Evolutionary conservation across 2,888 invertebrate species (phyloP).

Genomic region (Parnassius mnemosyne): DNA sequence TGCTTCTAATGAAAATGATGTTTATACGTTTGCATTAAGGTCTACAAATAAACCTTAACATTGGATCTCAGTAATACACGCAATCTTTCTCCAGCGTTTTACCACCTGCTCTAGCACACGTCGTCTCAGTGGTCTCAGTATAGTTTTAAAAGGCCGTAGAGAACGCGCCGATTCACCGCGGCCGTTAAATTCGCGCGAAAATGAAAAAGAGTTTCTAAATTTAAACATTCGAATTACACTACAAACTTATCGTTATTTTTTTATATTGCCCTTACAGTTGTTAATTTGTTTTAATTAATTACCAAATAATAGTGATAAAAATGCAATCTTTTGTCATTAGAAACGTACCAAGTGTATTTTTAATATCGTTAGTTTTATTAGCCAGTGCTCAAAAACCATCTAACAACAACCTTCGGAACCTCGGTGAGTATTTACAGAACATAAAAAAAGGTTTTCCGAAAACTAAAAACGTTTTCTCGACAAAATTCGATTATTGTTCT

Average conservation of each 20-base stretch:
- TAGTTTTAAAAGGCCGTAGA: constrained; percentile 60
- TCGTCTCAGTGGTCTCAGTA: constrained; percentile 58
- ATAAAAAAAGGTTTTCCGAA: neutral
- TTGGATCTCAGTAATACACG: constrained; percentile 4
- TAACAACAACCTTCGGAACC: constrained; percentile 58
- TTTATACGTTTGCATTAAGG: constrained; percentile 22
- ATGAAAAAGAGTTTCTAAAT: constrained; percentile 62
- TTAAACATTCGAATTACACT: constrained; percentile 35
- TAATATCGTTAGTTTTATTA: constrained; percentile 66
- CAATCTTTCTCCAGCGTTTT: constrained; percentile 35
- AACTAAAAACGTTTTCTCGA: too few relatives aligned
- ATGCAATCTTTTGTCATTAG: constrained; percentile 61
- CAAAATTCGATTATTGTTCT: too few relatives aligned
- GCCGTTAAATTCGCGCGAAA: constrained; percentile 57
- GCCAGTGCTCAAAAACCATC: constrained; percentile 70
- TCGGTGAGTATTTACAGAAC: constrained; percentile 53
- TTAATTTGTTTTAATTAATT: constrained; percentile 10
- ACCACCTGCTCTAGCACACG: constrained; percentile 40
- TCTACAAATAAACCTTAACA: constrained; percentile 10
- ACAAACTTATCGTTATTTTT: constrained; percentile 21
- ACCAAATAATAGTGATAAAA: constrained; percentile 33
- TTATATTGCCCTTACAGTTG: constrained; percentile 21
- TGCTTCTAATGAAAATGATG: constrained; percentile 11
- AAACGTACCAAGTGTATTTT: constrained; percentile 62
- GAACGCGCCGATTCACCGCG: constrained; percentile 58